Evolutionary conservation across 2,113 vertebrate species (phyloP).

Genomic region (Xyrauchen texanus): DNA sequence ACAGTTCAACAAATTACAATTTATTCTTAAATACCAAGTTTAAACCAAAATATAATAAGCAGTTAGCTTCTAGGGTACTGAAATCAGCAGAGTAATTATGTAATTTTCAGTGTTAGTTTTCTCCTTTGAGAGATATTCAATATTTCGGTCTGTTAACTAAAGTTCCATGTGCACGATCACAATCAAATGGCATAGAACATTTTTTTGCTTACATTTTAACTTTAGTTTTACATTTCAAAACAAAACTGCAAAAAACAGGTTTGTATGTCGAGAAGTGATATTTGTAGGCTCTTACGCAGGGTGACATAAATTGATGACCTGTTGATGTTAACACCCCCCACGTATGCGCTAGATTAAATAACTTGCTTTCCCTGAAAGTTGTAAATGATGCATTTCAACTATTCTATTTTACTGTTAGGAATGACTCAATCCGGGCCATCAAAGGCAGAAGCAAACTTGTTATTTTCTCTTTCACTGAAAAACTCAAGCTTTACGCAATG

Average conservation of each 20-base stretch:
- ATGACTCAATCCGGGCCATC: constrained; percentile 39
- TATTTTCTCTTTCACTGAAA: constrained; percentile 40
- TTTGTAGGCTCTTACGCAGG: not conserved
- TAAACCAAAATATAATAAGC: too few relatives aligned
- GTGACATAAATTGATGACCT: not conserved
- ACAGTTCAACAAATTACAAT: too few relatives aligned
- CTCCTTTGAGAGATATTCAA: not conserved
- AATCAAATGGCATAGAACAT: too few relatives aligned
- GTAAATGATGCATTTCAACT: constrained; percentile 28
- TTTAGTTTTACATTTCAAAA: not conserved
- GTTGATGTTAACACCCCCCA: not conserved
- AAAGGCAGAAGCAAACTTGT: constrained; percentile 35
- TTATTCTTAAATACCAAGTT: too few relatives aligned
- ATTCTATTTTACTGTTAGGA: constrained; percentile 20
- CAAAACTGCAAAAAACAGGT: not conserved
- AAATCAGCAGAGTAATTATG: not conserved
- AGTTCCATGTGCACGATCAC: too few relatives aligned
- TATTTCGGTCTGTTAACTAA: not conserved
- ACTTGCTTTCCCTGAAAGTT: not conserved
- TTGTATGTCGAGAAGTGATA: not conserved
- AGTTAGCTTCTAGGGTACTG: not conserved
- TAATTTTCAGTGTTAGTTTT: not conserved
- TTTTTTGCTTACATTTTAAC: not conserved
- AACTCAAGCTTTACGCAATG: not conserved
- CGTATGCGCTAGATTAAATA: not conserved